phyloP scores from a whole-genome alignment of 92 coral and sea anemone species.

The Meandrina meandrites region DNA sequence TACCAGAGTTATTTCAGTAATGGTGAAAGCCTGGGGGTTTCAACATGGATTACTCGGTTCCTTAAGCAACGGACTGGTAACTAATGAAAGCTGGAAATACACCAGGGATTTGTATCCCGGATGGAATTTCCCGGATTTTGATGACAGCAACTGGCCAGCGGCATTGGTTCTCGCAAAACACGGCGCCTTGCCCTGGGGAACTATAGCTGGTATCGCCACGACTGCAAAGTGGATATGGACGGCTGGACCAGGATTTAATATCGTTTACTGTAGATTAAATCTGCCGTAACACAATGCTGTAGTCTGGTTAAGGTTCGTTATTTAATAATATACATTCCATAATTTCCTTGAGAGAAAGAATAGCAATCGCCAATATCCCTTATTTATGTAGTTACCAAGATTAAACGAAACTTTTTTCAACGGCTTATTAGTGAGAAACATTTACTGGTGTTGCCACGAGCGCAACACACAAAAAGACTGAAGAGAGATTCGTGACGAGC shows the following conservation, averaged over 20 bases:
- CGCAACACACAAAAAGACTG: too few relatives aligned
- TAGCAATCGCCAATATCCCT: too few relatives aligned
- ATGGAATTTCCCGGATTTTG: slow-evolving; percentile 52
- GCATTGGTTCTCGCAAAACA: slow-evolving; percentile 34
- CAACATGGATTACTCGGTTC: slow-evolving; percentile 58
- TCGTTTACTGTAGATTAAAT: slow-evolving; percentile 47
- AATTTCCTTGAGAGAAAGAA: too few relatives aligned
- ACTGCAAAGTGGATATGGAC: slow-evolving; percentile 72
- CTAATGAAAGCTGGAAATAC: slow-evolving; percentile 57
- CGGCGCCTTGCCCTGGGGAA: slow-evolving; percentile 20
- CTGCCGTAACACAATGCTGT: background rate
- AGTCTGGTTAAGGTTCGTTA: too few relatives aligned
- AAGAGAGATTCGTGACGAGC: too few relatives aligned
- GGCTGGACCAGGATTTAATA: background rate
- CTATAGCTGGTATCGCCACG: slow-evolving; percentile 27
- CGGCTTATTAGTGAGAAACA: too few relatives aligned
- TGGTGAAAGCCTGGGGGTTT: slow-evolving; percentile 22
- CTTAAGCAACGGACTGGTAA: slow-evolving; percentile 55
- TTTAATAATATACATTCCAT: too few relatives aligned
- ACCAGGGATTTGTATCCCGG: background rate
- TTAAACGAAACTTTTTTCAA: too few relatives aligned
- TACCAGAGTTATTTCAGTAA: slow-evolving; percentile 44
- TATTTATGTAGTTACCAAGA: too few relatives aligned
- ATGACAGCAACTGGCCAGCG: slow-evolving; percentile 51
- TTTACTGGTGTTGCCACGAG: too few relatives aligned